Base-by-base conservation (phyloP, 2,113 vertebrate genomes). In the Indicator indicator region DNA sequence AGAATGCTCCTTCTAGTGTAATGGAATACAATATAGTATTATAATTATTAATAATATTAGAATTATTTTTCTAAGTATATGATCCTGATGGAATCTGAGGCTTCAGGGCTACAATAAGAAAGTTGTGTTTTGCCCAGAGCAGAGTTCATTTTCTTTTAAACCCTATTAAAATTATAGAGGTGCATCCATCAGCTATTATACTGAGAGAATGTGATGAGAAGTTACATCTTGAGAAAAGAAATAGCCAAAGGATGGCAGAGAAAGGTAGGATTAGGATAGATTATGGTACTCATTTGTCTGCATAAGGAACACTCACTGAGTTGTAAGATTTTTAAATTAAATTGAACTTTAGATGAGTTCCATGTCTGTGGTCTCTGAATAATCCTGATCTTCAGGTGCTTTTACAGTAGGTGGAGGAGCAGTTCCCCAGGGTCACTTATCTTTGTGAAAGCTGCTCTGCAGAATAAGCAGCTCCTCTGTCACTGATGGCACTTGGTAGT, bases 321-420 rank as follows among this genome's bases (percentile, higher is more conserved):
- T 21, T 90, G 75, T 23, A 24, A 32, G 38, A 42, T 86, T 93
- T 91, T 88, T 36, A 71, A 90, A 94, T 90, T 40, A 87, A 65
- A 79, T 77, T 93, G 62, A 86, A 88, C 73, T 90, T 81, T 40
- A 69, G 58, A 16, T 79, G 65, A 84, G 86, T 30, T 81, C 70
- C 12, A 8, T 9, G 50, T 54, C 50, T 46, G 20, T 26, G 9
- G 38, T 71, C 70, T 81, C 55, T 85, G 40, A 83, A 73, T 63
- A 87, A 68, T 59, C 67, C 70, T 83, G 62, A 42, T 83, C 20
- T 89, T 60, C 73, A 83, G 59, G 63, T 89, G 40, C 15, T 89
- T 84, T 50, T 79, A 36, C 46, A 71, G 69, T 18, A 78, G 20
- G 6, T 54, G 36, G 48, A 75, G 48, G 32, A 75, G 38, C 48